phyloP scores from a whole-genome alignment of 2,888 invertebrate species.

The Diloba caeruleocephala region DNA sequence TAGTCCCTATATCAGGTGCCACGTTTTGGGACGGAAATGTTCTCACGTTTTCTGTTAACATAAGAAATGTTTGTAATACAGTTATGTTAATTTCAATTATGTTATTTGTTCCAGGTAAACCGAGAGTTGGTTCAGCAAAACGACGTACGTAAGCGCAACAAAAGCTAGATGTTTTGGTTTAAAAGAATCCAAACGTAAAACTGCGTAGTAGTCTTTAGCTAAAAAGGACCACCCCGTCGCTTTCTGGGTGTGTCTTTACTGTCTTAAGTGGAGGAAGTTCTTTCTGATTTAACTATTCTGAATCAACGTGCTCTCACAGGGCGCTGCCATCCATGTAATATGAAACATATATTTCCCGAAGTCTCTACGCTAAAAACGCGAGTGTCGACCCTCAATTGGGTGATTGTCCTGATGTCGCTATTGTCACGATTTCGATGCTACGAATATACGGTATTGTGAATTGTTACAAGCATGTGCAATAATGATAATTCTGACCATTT shows the following conservation, averaged over 20 bases:
- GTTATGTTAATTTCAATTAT: slow-evolving; percentile 35
- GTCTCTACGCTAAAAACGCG: too few relatives aligned
- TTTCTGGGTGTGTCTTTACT: too few relatives aligned
- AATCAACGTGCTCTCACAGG: too few relatives aligned
- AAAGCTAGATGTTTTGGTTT: slow-evolving; percentile 19
- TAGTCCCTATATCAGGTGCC: neutral
- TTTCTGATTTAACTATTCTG: too few relatives aligned
- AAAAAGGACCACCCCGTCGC: slow-evolving; percentile 18
- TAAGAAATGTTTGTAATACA: slow-evolving; percentile 5
- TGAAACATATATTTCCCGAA: too few relatives aligned
- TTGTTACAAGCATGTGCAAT: neutral
- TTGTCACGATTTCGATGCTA: neutral
- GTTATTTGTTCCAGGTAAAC: slow-evolving; percentile 52
- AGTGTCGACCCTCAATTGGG: too few relatives aligned
- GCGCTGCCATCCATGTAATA: too few relatives aligned
- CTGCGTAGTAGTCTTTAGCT: slow-evolving; percentile 15
- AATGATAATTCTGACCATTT: slow-evolving; percentile 9
- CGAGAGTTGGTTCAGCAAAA: slow-evolving; percentile 9
- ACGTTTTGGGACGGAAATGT: slow-evolving; percentile 9
- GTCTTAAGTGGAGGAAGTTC: too few relatives aligned
- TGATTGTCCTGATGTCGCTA: too few relatives aligned
- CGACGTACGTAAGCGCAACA: slow-evolving; percentile 1
- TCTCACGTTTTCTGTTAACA: slow-evolving; percentile 2
- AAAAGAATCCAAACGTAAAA: slow-evolving; percentile 5
- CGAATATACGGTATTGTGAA: too few relatives aligned